Evolutionary conservation across 2,888 invertebrate species (phyloP).

Genomic region (Macrosiphum euphorbiae): DNA sequence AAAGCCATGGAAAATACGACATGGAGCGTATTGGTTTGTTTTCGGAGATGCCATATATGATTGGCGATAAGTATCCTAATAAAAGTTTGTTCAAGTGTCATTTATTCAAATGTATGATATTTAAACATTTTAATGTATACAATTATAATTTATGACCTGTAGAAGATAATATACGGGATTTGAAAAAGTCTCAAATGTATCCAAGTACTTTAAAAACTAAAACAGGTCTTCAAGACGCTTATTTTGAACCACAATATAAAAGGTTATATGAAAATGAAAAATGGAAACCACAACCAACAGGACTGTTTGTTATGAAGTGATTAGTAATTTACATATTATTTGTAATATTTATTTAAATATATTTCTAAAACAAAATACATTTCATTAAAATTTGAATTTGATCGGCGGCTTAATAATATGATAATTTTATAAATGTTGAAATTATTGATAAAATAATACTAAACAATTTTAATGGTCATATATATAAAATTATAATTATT

Average conservation of each 20-base stretch:
- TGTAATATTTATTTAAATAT: not conserved
- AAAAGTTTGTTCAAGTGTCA: conserved; percentile 67
- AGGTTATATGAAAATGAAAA: conserved; percentile 72
- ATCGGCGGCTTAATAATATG: conserved; percentile 23
- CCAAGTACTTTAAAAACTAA: conserved; percentile 70
- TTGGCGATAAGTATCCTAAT: conserved; percentile 68
- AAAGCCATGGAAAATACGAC: conserved; percentile 70
- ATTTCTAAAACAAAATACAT: not conserved
- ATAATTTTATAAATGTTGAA: not conserved
- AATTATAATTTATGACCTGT: not conserved
- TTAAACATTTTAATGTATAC: not conserved
- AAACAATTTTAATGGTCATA: too few species aligned
- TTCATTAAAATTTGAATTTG: not conserved
- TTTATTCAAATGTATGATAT: not conserved
- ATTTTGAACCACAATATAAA: conserved; percentile 72
- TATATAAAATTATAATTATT: not conserved
- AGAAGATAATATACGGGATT: conserved; percentile 64
- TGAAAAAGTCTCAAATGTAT: conserved; percentile 69
- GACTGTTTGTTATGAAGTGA: not conserved
- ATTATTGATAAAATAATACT: not conserved
- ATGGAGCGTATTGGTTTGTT: conserved; percentile 71
- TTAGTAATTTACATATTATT: not conserved
- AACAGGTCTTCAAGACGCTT: conserved; percentile 70
- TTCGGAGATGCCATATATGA: conserved; percentile 71
- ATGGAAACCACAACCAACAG: conserved; percentile 61